Conservation (phyloP, 2,888 invertebrate species). For the Mechanitis messenoides region DNA sequence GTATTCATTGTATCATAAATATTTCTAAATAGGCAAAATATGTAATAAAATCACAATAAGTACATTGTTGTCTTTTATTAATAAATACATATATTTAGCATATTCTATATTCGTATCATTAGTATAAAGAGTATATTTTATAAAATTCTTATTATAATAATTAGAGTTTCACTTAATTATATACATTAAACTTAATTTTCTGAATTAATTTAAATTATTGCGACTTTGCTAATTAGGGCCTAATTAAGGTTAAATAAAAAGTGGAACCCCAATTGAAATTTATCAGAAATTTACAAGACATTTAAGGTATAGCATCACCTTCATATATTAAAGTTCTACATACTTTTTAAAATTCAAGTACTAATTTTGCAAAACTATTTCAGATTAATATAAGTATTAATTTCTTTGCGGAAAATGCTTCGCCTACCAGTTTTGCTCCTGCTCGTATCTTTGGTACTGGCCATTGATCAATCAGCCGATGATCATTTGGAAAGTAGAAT, state of each 20-base stretch:
- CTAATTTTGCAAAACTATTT: neutral
- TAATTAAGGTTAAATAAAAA: too few species aligned
- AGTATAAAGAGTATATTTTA: too few species aligned
- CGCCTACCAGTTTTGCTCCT: slow-evolving; percentile 29
- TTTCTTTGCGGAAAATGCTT: slow-evolving; percentile 38
- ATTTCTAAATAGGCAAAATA: neutral
- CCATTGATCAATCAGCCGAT: slow-evolving; percentile 25
- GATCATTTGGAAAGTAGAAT: neutral
- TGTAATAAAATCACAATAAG: neutral
- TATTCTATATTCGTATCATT: too few species aligned
- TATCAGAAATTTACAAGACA: slow-evolving; percentile 13
- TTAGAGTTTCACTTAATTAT: too few species aligned
- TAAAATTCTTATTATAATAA: too few species aligned
- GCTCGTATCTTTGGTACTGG: slow-evolving; percentile 34
- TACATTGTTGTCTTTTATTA: neutral
- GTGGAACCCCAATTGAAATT: neutral
- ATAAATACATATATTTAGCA: neutral
- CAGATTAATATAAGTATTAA: neutral
- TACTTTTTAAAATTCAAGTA: too few species aligned
- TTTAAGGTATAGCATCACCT: slow-evolving; percentile 7
- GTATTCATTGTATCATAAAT: neutral
- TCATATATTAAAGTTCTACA: too few species aligned
- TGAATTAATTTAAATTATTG: too few species aligned
- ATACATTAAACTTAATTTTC: too few species aligned
- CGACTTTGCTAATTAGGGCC: too few species aligned